Conservation (phyloP, 30 jellyfish, hydroid and myxozoan species). For the Turritopsis rubra region DNA sequence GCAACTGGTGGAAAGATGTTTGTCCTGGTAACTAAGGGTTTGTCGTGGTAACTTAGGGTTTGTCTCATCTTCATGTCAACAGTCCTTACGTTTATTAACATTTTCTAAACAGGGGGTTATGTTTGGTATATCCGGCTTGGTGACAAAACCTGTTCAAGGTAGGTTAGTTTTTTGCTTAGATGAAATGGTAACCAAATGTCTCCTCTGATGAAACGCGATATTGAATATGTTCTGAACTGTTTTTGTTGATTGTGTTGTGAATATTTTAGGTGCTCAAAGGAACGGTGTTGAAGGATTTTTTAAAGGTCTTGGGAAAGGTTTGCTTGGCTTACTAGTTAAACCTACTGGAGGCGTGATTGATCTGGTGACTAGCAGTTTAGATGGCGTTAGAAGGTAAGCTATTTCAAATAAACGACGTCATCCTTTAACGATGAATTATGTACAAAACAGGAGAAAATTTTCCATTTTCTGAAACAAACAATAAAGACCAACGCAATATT, state of each 20-base stretch:
- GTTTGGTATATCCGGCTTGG: slow-evolving; percentile 40
- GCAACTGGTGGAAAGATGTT: slow-evolving; percentile 49
- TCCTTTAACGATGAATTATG: not conserved
- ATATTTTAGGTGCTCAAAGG: slow-evolving; percentile 40
- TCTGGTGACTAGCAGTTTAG: slow-evolving; percentile 43
- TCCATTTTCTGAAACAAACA: too few relatives aligned
- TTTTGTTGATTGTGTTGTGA: not conserved
- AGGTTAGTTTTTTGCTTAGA: not conserved
- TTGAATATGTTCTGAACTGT: not conserved
- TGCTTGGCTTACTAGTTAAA: slow-evolving; percentile 38
- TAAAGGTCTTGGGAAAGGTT: slow-evolving; percentile 50
- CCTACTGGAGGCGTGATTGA: slow-evolving; percentile 59
- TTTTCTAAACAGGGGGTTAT: slow-evolving; percentile 24
- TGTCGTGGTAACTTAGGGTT: too few relatives aligned
- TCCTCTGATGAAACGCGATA: not conserved
- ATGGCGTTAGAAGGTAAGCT: slow-evolving; percentile 46
- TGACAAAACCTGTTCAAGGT: slow-evolving; percentile 50
- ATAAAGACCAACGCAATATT: too few relatives aligned
- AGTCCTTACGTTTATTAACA: too few relatives aligned
- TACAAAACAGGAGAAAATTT: too few relatives aligned
- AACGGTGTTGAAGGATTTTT: slow-evolving; percentile 52
- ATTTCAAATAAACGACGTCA: too few relatives aligned
- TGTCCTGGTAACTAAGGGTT: slow-evolving; percentile 19
- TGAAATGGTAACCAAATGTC: too few relatives aligned
- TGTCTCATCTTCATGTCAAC: too few relatives aligned